Evolutionary conservation across 2,888 invertebrate species (phyloP).

Genomic region (Ceramica pisi): DNA sequence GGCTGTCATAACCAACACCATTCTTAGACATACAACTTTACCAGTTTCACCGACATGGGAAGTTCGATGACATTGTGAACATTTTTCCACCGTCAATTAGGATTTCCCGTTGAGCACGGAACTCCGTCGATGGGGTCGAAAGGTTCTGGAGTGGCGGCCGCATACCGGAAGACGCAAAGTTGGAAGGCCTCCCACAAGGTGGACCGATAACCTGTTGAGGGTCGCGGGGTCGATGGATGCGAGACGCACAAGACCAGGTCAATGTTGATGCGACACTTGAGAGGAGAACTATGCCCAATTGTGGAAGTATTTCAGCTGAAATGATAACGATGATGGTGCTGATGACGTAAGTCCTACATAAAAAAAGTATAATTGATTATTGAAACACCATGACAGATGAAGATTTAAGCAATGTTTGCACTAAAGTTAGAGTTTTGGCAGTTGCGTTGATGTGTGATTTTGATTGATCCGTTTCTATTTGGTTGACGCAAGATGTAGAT

Average conservation of each 20-base stretch:
- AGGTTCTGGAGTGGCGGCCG: too few species aligned
- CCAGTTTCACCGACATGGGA: slow-evolving; percentile 55
- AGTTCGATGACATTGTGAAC: slow-evolving; percentile 57
- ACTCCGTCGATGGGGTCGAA: slow-evolving; percentile 12
- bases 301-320: too few species aligned
- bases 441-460: slow-evolving; percentile 15
- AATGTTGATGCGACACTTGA: too few species aligned
- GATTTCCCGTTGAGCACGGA: slow-evolving; percentile 60
- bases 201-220: too few species aligned
- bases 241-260: too few species aligned
- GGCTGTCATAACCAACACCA: slow-evolving; percentile 46
- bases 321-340: too few species aligned
- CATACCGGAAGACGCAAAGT: too few species aligned
- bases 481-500: background rate
- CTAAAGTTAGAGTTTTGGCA: slow-evolving; percentile 14
- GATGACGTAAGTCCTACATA: too few species aligned
- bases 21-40: slow-evolving; percentile 43
- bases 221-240: too few species aligned
- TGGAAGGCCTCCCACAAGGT: too few species aligned
- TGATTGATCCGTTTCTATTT: background rate
- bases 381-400: slow-evolving; percentile 1
- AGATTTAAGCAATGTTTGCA: slow-evolving; percentile 18
- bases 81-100: slow-evolving; percentile 51
- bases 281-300: too few species aligned
- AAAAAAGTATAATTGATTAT: too few species aligned